Percentiles rank a stretch among this genome's conserved stretches.
phyloP scores from a whole-genome alignment of 2,888 invertebrate species.

The Resseliella maxima region DNA sequence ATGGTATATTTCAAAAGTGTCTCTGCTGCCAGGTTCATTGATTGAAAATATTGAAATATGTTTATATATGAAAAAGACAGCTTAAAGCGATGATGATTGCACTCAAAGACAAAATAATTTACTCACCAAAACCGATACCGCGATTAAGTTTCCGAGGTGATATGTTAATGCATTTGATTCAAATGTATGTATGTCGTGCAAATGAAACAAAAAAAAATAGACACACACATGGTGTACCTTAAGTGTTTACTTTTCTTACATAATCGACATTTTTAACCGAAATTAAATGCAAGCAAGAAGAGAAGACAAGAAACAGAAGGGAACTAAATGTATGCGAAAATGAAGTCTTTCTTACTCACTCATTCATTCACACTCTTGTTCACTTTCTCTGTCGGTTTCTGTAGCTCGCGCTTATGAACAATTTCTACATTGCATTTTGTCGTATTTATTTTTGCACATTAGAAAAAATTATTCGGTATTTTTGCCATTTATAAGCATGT shows the following conservation, averaged over 20 bases:
- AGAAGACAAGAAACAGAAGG: no score
- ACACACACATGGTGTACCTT: not conserved
- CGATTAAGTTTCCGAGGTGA: slow-evolving; percentile 11
- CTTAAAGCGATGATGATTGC: no score
- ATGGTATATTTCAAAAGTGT: no score
- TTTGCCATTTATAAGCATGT: not conserved
- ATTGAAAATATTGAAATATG: no score
- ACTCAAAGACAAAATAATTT: not conserved
- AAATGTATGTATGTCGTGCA: not conserved
- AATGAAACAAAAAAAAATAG: not conserved
- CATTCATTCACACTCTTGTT: no score
- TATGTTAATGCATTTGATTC: not conserved
- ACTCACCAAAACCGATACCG: not conserved
- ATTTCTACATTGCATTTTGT: slow-evolving; percentile 16
- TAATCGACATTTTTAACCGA: not conserved
- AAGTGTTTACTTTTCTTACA: slow-evolving; percentile 32
- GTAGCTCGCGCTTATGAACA: no score
- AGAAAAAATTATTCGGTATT: slow-evolving; percentile 4
- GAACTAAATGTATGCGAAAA: not conserved
- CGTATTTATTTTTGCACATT: not conserved
- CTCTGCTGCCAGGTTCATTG: no score
- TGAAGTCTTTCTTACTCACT: no score
- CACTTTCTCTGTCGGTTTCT: slow-evolving; percentile 7
- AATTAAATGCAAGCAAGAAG: not conserved
- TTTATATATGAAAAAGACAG: no score